phyloP scores from a whole-genome alignment of 1,140 invertebrate species.

The Sipha flava region DNA sequence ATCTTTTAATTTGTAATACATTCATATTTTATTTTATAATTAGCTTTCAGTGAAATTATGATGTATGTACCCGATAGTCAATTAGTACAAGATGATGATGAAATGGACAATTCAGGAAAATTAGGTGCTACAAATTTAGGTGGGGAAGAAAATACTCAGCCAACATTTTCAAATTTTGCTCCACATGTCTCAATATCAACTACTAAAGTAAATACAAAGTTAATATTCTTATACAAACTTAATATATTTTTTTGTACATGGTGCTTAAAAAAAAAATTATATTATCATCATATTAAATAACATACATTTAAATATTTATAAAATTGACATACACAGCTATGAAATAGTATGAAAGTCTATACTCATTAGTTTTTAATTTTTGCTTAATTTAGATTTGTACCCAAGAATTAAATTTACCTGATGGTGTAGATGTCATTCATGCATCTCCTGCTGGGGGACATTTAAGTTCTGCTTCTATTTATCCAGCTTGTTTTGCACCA shows the following conservation, averaged over 20 bases:
- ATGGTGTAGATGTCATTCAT: conserved; percentile 82
- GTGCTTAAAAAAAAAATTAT: too few species aligned
- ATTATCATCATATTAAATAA: not conserved
- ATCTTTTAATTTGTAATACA: not conserved
- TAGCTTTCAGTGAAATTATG: conserved; percentile 55
- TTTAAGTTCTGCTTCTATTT: conserved; percentile 94
- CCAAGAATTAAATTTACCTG: conserved; percentile 74
- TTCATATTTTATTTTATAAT: conserved; percentile 1
- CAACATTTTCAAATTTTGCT: conserved; percentile 32
- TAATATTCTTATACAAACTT: not conserved
- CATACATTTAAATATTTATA: too few species aligned
- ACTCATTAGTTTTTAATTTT: not conserved
- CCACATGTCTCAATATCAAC: conserved; percentile 57
- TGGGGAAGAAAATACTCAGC: conserved; percentile 38
- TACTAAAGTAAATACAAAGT: conserved; percentile 53
- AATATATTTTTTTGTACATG: too few species aligned
- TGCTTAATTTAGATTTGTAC: conserved; percentile 55
- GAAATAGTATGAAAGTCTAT: too few species aligned
- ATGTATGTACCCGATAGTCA: conserved; percentile 85
- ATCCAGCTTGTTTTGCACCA: conserved; percentile 93
- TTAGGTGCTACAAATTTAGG: conserved; percentile 35
- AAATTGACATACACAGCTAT: too few species aligned
- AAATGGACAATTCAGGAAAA: conserved; percentile 43
- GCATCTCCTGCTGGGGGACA: conserved; percentile 91
- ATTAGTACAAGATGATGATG: conserved; percentile 73